Base-by-base conservation (phyloP, 2,113 vertebrate species). In the Caloenas nicobarica region DNA sequence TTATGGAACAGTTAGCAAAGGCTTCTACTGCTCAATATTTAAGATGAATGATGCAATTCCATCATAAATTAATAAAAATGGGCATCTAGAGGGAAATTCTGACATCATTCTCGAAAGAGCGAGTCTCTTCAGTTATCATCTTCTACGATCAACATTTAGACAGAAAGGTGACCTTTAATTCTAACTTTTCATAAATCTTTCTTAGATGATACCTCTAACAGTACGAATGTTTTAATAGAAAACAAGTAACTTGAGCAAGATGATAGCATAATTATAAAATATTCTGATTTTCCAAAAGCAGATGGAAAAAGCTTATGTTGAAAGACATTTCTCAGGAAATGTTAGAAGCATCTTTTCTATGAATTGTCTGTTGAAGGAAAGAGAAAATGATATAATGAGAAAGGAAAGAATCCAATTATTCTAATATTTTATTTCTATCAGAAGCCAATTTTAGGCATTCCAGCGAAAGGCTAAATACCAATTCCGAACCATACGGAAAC, bases 381-480 rank as follows among this genome's bases (percentile, higher is more conserved):
- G 31, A 92, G 51, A 85, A 92, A 91, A 61, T 76, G 50, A 93
- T 86, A 84, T 87, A 89, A 96, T 85, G 44, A 96, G 77, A 96
- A 92, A 81, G 66, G 93, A 92, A 91, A 92, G 88, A 94, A 92
- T 72, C 38, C 76, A 94, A 95, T 91, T 91, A 95, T 87, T 91
- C 77, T 76, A 92, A 40, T 86, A 92, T 65, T 78, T 72, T 84
- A 71, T 74, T 77, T 90, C 88, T 91, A n/a, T 86, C 57, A 91
- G 86, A 90, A 88, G 83, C 69, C 92, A 91, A 86, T 86, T 92
- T 92, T 50, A 84, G 28, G 38, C 56, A 93, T 94, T 91, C 91
- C 77, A 96, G 14, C 33, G 69, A 81, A 95, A 92, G 28, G 33
- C 60, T 86, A 74, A 88, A 89, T 84, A 69, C 0, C 31, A 72